These are phyloP conservation scores for Epizoanthus stellaris DNA, from an alignment of 92 coral and sea anemone genomes.

Conservation along the genomic window DNA sequence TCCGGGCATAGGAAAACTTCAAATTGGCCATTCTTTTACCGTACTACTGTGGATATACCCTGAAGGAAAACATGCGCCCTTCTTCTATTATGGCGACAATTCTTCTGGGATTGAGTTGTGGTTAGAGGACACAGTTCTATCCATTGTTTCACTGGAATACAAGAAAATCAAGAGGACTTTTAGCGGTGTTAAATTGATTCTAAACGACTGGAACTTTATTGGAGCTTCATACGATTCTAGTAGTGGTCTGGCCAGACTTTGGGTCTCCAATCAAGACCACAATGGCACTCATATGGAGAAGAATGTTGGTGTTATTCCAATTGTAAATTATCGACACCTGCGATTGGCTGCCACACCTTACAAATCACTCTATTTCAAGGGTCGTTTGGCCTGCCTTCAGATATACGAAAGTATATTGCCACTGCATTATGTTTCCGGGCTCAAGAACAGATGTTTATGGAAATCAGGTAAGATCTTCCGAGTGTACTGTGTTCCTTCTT, in stretches of 20 bases:
- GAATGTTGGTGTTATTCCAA: not conserved
- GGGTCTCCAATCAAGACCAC: not conserved
- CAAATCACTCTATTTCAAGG: not conserved
- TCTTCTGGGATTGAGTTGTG: slow-evolving; percentile 13
- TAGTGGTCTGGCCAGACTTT: not conserved
- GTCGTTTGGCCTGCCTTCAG: slow-evolving; percentile 16
- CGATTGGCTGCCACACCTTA: not conserved
- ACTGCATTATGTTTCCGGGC: not conserved
- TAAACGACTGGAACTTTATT: not conserved
- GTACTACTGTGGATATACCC: slow-evolving; percentile 9
- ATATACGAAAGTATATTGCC: not conserved
- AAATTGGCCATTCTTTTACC: not conserved
- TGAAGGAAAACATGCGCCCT: not conserved
- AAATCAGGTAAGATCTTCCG: not conserved
- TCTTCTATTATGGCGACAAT: not conserved
- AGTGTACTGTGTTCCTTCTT: too few relatives aligned
- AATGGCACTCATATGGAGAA: not conserved
- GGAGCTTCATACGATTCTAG: slow-evolving; percentile 1
- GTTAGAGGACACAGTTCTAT: not conserved
- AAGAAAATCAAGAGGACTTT: not conserved
- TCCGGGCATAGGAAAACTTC: not conserved
- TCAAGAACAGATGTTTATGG: not conserved
- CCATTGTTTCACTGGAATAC: not conserved
- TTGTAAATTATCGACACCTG: not conserved
- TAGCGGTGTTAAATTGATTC: not conserved